phyloP scores from a whole-genome alignment of 2,113 vertebrate genomes.

The Cyprinodon tularosa region DNA sequence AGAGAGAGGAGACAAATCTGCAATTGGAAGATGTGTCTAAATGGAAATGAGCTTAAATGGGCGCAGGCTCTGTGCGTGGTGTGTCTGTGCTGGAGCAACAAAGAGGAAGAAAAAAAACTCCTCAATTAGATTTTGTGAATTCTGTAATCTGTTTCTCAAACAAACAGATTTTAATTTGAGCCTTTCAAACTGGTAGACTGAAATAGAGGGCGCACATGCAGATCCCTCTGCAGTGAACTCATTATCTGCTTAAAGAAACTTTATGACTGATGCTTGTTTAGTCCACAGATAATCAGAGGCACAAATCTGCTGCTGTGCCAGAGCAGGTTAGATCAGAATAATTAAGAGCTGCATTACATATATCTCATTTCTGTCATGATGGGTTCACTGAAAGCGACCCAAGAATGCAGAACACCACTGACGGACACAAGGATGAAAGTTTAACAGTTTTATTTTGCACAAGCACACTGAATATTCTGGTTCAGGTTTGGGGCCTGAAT shows the following conservation, averaged over 20 bases:
- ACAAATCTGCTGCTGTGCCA: not conserved
- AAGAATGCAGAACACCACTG: too few species aligned
- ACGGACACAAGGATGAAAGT: too few species aligned
- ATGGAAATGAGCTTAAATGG: conserved; percentile 48
- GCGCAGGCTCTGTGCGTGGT: conserved; percentile 17
- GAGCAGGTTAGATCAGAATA: conserved; percentile 34
- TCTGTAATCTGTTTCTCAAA: conserved; percentile 31
- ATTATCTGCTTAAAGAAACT: conserved; percentile 41
- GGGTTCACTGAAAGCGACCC: too few species aligned
- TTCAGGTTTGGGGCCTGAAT: too few species aligned
- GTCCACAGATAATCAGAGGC: conserved; percentile 24
- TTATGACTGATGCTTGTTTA: conserved; percentile 38
- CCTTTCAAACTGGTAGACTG: not conserved
- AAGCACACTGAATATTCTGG: too few species aligned
- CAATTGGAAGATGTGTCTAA: conserved; percentile 17
- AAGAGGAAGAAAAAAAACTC: conserved; percentile 10
- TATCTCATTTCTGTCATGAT: too few species aligned
- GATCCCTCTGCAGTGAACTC: conserved; percentile 20
- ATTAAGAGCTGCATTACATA: conserved; percentile 47
- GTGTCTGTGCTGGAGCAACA: conserved; percentile 13
- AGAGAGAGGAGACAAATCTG: not conserved
- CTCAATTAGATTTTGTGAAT: conserved; percentile 24
- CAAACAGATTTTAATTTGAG: conserved; percentile 21
- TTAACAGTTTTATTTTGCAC: too few species aligned
- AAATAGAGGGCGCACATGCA: not conserved